Conservation (phyloP, 2,888 invertebrate genomes). For the Tenodera sinensis region DNA sequence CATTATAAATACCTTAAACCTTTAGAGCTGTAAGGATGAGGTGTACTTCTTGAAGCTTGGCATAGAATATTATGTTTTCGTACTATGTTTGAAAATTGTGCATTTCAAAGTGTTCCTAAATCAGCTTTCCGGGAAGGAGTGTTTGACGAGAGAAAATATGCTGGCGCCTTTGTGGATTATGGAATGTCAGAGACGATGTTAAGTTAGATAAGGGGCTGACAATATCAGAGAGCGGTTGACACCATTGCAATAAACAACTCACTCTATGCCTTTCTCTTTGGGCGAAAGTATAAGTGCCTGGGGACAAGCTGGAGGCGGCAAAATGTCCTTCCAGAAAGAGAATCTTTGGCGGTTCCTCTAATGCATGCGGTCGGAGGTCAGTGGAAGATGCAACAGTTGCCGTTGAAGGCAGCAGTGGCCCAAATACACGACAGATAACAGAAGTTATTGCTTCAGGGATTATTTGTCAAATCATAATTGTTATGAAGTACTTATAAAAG, state of each 20-base stretch:
- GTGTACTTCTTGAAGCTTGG: too few relatives aligned
- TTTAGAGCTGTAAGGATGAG: too few relatives aligned
- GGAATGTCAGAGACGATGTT: not conserved
- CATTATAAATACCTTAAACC: too few relatives aligned
- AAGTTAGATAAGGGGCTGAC: not conserved
- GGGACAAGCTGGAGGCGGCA: not conserved
- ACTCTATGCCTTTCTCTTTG: not conserved
- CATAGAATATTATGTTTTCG: too few relatives aligned
- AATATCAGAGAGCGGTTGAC: not conserved
- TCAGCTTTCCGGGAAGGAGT: too few relatives aligned
- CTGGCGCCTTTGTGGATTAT: not conserved
- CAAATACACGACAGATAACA: not conserved
- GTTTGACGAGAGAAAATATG: too few relatives aligned
- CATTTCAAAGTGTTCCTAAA: too few relatives aligned
- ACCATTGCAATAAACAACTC: not conserved
- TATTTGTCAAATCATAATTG: too few relatives aligned
- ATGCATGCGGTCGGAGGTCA: not conserved
- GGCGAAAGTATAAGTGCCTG: not conserved
- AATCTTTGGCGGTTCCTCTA: not conserved
- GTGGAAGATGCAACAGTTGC: not conserved
- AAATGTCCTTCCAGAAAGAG: not conserved
- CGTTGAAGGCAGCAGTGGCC: not conserved
- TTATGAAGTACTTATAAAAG: too few relatives aligned
- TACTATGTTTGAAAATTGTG: too few relatives aligned
- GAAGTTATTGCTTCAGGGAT: too few relatives aligned